Conservation (phyloP, 2,888 invertebrate genomes). For the Philopedon plagiatum region DNA sequence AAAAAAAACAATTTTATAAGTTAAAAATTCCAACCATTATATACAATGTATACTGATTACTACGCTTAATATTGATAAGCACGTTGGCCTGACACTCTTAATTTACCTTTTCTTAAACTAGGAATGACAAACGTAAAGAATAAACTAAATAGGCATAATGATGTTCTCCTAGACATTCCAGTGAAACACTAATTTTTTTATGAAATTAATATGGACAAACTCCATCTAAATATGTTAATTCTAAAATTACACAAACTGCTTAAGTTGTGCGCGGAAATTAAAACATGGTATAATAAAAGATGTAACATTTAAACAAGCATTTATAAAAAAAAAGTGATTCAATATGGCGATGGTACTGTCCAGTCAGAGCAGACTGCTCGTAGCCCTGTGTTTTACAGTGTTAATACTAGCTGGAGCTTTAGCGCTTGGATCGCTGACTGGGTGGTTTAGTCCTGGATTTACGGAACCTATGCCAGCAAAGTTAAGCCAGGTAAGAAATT, state of each 20-base stretch:
- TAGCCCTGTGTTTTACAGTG: constrained; percentile 72
- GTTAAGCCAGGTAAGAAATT: constrained; percentile 71
- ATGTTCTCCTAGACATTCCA: neutral
- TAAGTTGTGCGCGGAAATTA: neutral
- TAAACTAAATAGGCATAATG: no score
- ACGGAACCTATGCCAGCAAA: constrained; percentile 73
- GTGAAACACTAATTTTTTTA: neutral
- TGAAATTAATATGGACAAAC: neutral
- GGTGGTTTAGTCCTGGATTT: constrained; percentile 74
- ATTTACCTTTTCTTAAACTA: no score
- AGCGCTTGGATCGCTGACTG: constrained; percentile 74
- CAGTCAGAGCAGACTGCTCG: constrained; percentile 74
- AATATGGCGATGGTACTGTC: constrained; percentile 78
- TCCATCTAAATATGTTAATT: neutral
- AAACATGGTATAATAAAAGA: neutral
- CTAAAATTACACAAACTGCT: neutral
- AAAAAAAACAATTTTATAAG: no score
- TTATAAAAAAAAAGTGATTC: neutral
- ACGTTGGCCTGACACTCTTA: no score
- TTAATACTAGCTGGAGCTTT: constrained; percentile 73
- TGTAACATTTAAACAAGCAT: constrained; percentile 4
- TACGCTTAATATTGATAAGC: no score
- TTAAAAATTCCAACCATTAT: no score
- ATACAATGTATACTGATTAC: no score
- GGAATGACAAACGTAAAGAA: no score